Percentiles rank a stretch among this genome's conserved stretches.
phyloP scores from a whole-genome alignment of 1,140 invertebrate species.

The Heliconius melpomene region DNA sequence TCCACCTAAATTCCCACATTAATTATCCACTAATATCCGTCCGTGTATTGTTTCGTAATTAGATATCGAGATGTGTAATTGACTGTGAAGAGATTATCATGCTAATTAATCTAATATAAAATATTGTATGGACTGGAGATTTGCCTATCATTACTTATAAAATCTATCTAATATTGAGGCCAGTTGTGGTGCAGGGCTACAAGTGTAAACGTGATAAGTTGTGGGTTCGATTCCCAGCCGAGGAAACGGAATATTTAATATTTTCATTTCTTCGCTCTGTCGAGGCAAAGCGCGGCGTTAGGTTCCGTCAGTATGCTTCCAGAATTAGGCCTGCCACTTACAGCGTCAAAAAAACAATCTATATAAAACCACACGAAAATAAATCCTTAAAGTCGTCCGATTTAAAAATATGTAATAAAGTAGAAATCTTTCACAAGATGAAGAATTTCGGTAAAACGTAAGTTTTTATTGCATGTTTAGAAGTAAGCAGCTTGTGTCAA shows the following conservation, averaged over 20 bases:
- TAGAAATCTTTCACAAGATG: background rate
- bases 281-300: too few relatives aligned
- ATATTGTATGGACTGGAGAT: background rate
- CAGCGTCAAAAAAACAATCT: too few relatives aligned
- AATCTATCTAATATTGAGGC: too few relatives aligned
- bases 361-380: background rate
- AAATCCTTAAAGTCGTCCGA: background rate
- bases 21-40: slow-evolving; percentile 34
- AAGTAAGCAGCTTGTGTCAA: slow-evolving; percentile 18
- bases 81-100: background rate
- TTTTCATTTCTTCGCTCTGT: too few relatives aligned
- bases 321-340: too few relatives aligned
- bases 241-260: too few relatives aligned
- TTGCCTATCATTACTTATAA: background rate
- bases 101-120: background rate
- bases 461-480: slow-evolving; percentile 20
- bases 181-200: too few relatives aligned
- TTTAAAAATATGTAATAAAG: background rate
- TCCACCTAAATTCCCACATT: slow-evolving; percentile 44
- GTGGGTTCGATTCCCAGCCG: too few relatives aligned
- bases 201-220: too few relatives aligned
- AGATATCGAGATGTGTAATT: slow-evolving; percentile 19
- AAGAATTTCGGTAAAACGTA: background rate
- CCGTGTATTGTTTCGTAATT: slow-evolving; percentile 32
- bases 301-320: too few relatives aligned